These are phyloP conservation scores for Apostichopus parvimensis DNA, from an alignment of 35 echinoderm and acorn worm genomes.

Conservation along the genomic window DNA sequence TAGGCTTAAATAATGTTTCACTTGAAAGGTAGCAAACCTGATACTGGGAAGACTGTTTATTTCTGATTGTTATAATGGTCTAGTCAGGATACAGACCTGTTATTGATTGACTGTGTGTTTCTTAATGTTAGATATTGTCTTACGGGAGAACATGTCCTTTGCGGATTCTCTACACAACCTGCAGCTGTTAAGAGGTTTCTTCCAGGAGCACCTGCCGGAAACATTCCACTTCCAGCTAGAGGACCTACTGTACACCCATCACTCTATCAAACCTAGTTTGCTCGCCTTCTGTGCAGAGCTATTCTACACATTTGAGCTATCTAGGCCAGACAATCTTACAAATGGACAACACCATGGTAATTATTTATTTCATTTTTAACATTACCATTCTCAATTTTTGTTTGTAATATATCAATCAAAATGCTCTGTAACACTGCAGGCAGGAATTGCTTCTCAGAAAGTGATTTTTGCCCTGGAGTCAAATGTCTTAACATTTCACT, in stretches of 20 bases:
- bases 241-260: slow-evolving; percentile 83
- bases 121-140: slow-evolving; percentile 66
- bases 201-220: slow-evolving; percentile 61
- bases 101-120: not conserved
- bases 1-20: too few relatives aligned
- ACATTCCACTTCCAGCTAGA: slow-evolving; percentile 72
- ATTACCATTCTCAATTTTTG: too few relatives aligned
- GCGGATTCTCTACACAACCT: slow-evolving; percentile 92
- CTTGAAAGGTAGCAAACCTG: too few relatives aligned
- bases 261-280: slow-evolving; percentile 74
- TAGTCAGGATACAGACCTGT: too few relatives aligned
- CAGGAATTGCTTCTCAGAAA: too few relatives aligned
- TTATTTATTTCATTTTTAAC: not conserved
- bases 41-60: too few relatives aligned
- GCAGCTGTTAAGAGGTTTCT: slow-evolving; percentile 71
- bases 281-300: slow-evolving; percentile 78
- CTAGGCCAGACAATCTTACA: slow-evolving; percentile 62
- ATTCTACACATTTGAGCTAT: slow-evolving; percentile 80
- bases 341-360: slow-evolving; percentile 3
- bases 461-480: too few relatives aligned
- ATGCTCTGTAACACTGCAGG: too few relatives aligned
- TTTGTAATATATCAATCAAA: too few relatives aligned
- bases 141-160: slow-evolving; percentile 85
- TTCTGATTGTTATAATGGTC: too few relatives aligned
- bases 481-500: too few relatives aligned